Conservation (phyloP, 92 coral and sea anemone species). For the Parazoanthus swiftii region DNA sequence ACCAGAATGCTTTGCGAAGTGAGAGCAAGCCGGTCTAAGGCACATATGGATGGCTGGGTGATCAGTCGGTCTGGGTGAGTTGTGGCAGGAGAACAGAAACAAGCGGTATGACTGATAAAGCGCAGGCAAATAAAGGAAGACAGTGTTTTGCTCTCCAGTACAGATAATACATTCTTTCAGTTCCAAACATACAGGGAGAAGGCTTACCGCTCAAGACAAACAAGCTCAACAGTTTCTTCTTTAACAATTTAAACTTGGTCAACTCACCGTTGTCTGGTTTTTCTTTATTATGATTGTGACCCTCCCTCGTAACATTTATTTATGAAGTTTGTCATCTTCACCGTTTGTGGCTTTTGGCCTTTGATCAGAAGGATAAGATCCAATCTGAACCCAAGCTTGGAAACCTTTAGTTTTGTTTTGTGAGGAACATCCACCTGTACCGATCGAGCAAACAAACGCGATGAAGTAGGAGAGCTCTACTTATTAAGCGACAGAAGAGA, state of each 20-base stretch:
- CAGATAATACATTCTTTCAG: no score
- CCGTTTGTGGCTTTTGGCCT: conserved; percentile 5
- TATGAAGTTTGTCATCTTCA: conserved; percentile 18
- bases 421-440: neutral
- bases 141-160: neutral
- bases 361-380: conserved; percentile 19
- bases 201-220: neutral
- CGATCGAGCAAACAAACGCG: neutral
- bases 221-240: neutral
- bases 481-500: neutral
- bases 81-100: neutral
- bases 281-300: neutral
- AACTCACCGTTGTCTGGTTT: neutral
- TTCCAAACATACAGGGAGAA: neutral
- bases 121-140: neutral
- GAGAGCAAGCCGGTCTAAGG: neutral
- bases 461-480: neutral
- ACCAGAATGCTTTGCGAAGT: neutral
- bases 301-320: conserved; percentile 24
- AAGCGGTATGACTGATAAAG: neutral
- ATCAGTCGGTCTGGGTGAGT: neutral
- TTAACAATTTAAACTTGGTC: conserved; percentile 6
- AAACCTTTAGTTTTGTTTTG: neutral
- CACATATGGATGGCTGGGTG: neutral
- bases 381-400: neutral